Base-by-base conservation (phyloP, 2,888 invertebrate genomes). In the Stenodema calcarata region DNA sequence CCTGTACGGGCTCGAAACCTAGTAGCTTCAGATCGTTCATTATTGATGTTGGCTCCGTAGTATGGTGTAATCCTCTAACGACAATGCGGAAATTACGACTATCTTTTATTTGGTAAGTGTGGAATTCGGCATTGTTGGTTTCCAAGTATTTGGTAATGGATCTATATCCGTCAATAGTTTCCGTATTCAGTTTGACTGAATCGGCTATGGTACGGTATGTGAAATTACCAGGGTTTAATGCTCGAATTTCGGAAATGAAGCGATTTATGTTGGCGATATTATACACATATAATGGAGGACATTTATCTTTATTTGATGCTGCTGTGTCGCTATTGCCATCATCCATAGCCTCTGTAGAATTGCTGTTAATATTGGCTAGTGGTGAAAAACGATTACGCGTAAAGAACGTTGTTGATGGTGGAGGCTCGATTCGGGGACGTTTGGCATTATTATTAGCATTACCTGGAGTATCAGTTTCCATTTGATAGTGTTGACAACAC, bases 261-360 rank as follows among this genome's bases (percentile, higher is more conserved):
- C 78, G 78, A 78, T 78, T 78, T 78, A 78, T 78, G 18, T 78
- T 78, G 44, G 44, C 78, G 44, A 78, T 78, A 23, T 78, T 78
- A 42, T 47, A 78, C n/a, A 78, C 78, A 78, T 78, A 78, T 76
- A 78, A 42, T 12, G 78, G n/a, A n/a, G n/a, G n/a, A n/a, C n/a
- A n/a, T n/a, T n/a, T n/a, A n/a, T n/a, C n/a, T n/a, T n/a, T n/a
- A 42, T 78, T 78, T 42, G 78, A 18, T 44, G 27, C 23, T 42
- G 2, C 47, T 27, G 44, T 16, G 18, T 47, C 47, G 23, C 7
- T 78, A 78, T 78, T 78, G 18, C 12, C 44, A 42, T 78, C 78
- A 4, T 78, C 78, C 78, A 42, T 78, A 4, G 78, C 42, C 6
- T 78, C 78, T 42, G 78, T 3, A 23, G 78, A 42, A 42, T 42